phyloP scores from a whole-genome alignment of 53 echinoderm and acorn worm genomes.

The Temnopleurus reevesii region DNA sequence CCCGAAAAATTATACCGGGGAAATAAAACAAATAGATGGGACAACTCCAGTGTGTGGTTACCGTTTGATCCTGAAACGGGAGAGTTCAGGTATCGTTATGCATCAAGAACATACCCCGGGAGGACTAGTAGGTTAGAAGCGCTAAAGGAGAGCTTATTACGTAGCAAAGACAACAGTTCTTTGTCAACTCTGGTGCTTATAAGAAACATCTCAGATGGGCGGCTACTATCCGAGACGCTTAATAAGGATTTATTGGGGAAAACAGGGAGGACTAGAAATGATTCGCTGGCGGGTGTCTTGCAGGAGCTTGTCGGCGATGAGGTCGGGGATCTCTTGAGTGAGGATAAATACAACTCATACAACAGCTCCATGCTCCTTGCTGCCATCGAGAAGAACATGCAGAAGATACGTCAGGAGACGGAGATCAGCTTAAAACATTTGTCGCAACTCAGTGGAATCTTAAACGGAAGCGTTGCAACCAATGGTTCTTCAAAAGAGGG shows the following conservation, averaged over 20 bases:
- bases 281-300: conserved; percentile 39
- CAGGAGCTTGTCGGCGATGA: conserved; percentile 38
- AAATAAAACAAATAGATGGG: conserved; percentile 27
- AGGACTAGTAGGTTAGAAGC: conserved; percentile 58
- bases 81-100: conserved; percentile 52
- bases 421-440: conserved; percentile 82
- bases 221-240: conserved; percentile 39
- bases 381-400: conserved; percentile 93
- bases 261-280: conserved; percentile 40
- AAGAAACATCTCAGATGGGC: conserved; percentile 45
- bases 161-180: conserved; percentile 48
- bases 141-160: conserved; percentile 45
- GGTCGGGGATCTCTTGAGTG: conserved; percentile 46
- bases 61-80: conserved; percentile 65
- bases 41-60: conserved; percentile 57
- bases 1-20: not conserved
- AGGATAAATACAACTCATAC: conserved; percentile 55
- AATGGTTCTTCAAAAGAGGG: conserved; percentile 1
- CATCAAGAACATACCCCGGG: conserved; percentile 20
- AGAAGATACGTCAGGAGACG: conserved; percentile 84
- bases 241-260: conserved; percentile 1
- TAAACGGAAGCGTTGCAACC: conserved; percentile 39
- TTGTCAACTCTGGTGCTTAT: conserved; percentile 49
- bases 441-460: conserved; percentile 74
- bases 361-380: conserved; percentile 83